These are phyloP conservation scores for Megathymus violae DNA, from an alignment of 1,140 invertebrate species.

Conservation along the genomic window DNA sequence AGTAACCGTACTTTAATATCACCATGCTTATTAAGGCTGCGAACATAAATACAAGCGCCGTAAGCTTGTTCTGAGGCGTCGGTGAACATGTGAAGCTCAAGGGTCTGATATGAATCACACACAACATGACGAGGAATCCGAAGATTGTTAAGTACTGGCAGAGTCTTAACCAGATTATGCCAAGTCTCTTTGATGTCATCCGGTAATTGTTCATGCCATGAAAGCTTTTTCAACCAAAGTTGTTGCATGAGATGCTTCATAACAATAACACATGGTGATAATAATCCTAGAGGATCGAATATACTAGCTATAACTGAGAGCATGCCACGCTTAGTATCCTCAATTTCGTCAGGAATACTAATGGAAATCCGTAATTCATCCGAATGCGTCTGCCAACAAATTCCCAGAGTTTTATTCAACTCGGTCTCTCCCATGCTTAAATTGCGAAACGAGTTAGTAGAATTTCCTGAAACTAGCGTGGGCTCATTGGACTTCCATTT, in stretches of 20 bases:
- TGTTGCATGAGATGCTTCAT: slow-evolving; percentile 38
- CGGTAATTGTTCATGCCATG: slow-evolving; percentile 37
- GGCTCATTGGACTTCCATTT: slow-evolving; percentile 41
- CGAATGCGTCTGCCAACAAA: slow-evolving; percentile 36
- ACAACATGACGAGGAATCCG: slow-evolving; percentile 29
- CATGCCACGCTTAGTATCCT: slow-evolving; percentile 38
- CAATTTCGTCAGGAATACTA: neutral
- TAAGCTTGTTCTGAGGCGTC: slow-evolving; percentile 60
- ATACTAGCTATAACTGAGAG: slow-evolving; percentile 41
- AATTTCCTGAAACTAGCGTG: slow-evolving; percentile 10
- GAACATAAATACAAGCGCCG: slow-evolving; percentile 58
- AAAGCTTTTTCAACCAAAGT: slow-evolving; percentile 38
- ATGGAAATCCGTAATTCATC: slow-evolving; percentile 36
- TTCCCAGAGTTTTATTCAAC: slow-evolving; percentile 38
- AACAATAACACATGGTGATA: slow-evolving; percentile 32
- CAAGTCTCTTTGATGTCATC: slow-evolving; percentile 18
- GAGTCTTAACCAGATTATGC: neutral
- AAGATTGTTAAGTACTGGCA: slow-evolving; percentile 30
- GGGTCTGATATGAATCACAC: slow-evolving; percentile 9
- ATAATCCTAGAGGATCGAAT: slow-evolving; percentile 40
- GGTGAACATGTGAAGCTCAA: slow-evolving; percentile 51
- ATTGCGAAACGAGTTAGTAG: slow-evolving; percentile 23
- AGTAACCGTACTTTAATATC: slow-evolving; percentile 31
- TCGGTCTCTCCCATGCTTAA: slow-evolving; percentile 38
- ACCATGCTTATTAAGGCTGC: slow-evolving; percentile 17